A percentile compares a stretch with the other conserved stretches of the same genome.
Evolutionary conservation across 2,797 vertebrate species (phyloP).

Genomic region (Eospalax fontanierii): DNA sequence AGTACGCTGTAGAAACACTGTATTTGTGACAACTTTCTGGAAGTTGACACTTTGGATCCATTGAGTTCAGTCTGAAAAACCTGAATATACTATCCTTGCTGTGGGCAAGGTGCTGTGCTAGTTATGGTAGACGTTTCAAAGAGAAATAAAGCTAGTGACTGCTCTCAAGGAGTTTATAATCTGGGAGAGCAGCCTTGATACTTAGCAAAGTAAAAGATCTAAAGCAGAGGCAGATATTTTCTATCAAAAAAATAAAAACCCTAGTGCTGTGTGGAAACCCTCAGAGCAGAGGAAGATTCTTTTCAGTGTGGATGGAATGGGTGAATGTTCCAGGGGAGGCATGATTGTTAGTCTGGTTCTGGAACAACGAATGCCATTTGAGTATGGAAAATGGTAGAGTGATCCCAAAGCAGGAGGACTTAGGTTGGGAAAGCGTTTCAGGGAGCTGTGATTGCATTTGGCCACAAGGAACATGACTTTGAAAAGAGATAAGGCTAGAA

Average conservation of each 20-base stretch:
- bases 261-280: neutral
- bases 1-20: slow-evolving; percentile 14
- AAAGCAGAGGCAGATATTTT: slow-evolving; percentile 18
- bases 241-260: neutral
- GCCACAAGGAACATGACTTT: neutral
- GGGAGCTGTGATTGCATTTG: neutral
- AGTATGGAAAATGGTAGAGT: neutral
- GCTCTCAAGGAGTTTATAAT: slow-evolving; percentile 74
- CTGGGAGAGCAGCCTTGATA: slow-evolving; percentile 39
- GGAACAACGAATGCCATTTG: neutral
- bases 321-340: neutral
- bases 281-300: neutral
- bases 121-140: slow-evolving; percentile 59
- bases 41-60: slow-evolving; percentile 18
- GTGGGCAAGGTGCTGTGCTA: slow-evolving; percentile 31
- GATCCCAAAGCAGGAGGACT: neutral
- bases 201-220: slow-evolving; percentile 61
- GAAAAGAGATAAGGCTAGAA: neutral
- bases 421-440: neutral
- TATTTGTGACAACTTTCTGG: slow-evolving; percentile 9
- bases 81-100: slow-evolving; percentile 53
- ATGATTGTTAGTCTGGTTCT: neutral
- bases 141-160: slow-evolving; percentile 51
- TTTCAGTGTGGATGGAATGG: neutral
- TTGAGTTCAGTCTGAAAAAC: slow-evolving; percentile 31